Evolutionary conservation across 1,140 invertebrate species (phyloP).

Genomic region (Myzus persicae): DNA sequence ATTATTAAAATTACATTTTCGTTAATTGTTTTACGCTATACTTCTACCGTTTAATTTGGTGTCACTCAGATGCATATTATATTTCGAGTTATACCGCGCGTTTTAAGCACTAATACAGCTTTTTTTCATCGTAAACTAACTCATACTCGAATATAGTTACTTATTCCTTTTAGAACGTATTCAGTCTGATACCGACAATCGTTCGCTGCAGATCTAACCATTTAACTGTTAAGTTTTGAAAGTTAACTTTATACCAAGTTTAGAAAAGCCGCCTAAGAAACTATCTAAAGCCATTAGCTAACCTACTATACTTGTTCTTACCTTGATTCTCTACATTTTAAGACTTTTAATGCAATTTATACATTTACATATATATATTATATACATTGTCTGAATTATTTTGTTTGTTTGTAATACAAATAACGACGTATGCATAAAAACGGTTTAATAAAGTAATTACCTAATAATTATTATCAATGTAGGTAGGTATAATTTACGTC

Average conservation of each 20-base stretch:
- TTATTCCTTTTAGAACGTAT: not conserved
- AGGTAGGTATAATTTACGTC: not conserved
- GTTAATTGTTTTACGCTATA: not conserved
- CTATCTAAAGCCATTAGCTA: not conserved
- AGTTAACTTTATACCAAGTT: not conserved
- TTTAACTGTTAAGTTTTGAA: conserved; percentile 11
- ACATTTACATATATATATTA: not conserved
- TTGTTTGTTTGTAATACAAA: not conserved
- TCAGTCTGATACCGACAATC: not conserved
- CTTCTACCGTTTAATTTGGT: not conserved
- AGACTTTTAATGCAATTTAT: too few relatives aligned
- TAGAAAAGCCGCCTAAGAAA: not conserved
- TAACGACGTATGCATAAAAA: not conserved
- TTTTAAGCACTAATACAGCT: not conserved
- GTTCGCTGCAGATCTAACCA: not conserved
- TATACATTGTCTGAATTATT: not conserved
- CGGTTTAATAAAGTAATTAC: not conserved
- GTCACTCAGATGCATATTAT: not conserved
- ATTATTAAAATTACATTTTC: not conserved
- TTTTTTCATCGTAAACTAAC: not conserved
- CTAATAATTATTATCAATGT: not conserved
- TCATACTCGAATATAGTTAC: not conserved
- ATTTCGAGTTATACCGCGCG: not conserved
- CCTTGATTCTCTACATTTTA: not conserved
- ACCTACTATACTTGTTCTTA: not conserved